phyloP scores from a whole-genome alignment of 2,113 vertebrate genomes.

The Pelecanus crispus region DNA sequence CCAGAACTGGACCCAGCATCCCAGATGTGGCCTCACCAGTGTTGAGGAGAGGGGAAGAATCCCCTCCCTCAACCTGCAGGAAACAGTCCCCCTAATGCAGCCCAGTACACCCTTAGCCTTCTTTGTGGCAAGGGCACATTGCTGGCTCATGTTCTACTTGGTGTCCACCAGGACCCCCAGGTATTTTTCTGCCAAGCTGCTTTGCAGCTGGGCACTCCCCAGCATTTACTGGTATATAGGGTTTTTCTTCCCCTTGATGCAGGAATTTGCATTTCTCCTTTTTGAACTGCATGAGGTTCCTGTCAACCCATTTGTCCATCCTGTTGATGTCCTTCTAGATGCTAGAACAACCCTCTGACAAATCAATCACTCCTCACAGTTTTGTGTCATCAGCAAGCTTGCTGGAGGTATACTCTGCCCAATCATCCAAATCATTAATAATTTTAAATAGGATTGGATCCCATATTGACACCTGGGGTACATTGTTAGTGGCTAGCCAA shows the following conservation, averaged over 20 bases:
- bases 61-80: background rate
- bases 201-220: no score
- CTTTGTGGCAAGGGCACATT: background rate
- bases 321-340: background rate
- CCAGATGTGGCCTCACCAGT: background rate
- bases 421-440: background rate
- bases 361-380: background rate
- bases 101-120: no score
- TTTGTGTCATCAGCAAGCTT: background rate
- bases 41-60: background rate
- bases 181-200: background rate
- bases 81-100: no score
- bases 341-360: background rate
- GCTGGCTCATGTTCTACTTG: background rate
- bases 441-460: background rate
- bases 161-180: background rate
- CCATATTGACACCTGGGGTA: background rate
- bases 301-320: background rate
- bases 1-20: background rate
- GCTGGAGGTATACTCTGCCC: background rate
- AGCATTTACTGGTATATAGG: background rate
- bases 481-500: background rate
- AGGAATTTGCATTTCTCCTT: background rate
- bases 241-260: background rate
- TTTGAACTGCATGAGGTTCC: background rate